A percentile compares a stretch with the other conserved stretches of the same genome.
These are phyloP conservation scores for Pelusios castaneus DNA, from an alignment of 2,113 vertebrate species.

Conservation along the genomic window DNA sequence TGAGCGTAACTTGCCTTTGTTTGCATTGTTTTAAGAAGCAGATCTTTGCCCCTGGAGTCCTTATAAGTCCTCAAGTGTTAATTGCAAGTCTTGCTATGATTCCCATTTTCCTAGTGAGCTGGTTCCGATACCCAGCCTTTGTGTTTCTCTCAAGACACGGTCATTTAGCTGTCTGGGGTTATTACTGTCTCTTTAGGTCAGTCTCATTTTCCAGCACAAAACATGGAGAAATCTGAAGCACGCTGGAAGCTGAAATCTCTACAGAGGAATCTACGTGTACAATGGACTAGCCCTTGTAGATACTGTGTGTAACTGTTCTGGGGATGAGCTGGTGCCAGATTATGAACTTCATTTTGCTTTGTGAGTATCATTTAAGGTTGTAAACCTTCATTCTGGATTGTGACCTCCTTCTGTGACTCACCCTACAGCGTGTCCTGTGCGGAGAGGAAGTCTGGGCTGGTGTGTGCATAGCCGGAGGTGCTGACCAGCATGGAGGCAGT, in stretches of 20 bases:
- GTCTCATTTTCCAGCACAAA: no score
- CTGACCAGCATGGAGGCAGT: not conserved
- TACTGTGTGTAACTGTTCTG: no score
- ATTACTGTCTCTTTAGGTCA: no score
- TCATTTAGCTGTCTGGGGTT: no score
- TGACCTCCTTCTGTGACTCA: not conserved
- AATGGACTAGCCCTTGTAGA: no score
- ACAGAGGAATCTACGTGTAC: no score
- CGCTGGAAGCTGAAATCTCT: no score
- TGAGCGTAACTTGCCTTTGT: not conserved
- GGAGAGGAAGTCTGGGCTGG: not conserved
- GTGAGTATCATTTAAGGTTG: no score
- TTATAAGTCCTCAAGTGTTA: conserved; percentile 12
- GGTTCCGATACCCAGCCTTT: not conserved
- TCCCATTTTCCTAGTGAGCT: not conserved
- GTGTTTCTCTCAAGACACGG: no score
- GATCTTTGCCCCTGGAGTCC: not conserved
- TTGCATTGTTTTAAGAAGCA: not conserved
- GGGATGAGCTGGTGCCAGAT: no score
- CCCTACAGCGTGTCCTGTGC: not conserved
- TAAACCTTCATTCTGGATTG: not conserved
- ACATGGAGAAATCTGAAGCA: no score
- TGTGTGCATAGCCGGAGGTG: no score
- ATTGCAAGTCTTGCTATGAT: not conserved
- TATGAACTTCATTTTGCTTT: not conserved